Evolutionary conservation across 2,888 invertebrate species (phyloP).

Genomic region (Argyresthia goedartella): DNA sequence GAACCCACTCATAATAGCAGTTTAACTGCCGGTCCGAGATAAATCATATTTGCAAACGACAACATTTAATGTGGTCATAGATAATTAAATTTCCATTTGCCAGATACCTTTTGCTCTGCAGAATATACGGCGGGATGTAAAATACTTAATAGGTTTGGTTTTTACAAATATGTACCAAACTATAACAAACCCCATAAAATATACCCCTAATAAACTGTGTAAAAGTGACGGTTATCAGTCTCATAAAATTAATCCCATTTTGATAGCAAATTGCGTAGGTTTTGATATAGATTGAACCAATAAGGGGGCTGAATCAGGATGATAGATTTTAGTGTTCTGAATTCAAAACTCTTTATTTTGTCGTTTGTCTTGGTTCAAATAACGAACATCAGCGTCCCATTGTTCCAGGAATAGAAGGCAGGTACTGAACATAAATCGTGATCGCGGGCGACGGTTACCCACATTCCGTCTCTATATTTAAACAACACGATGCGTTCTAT

Average conservation of each 20-base stretch:
- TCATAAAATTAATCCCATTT: too few species aligned
- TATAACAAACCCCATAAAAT: too few species aligned
- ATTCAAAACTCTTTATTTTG: too few species aligned
- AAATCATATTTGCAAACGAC: conserved; percentile 3
- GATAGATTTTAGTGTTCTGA: too few species aligned
- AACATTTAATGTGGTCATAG: neutral
- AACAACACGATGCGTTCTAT: conserved; percentile 16
- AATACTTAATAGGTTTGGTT: too few species aligned
- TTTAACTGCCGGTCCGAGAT: neutral
- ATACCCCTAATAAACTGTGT: too few species aligned
- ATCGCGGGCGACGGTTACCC: conserved; percentile 26
- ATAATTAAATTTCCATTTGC: conserved; percentile 3
- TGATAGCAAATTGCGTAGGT: too few species aligned
- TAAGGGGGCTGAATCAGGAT: too few species aligned
- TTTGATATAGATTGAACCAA: too few species aligned
- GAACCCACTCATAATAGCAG: neutral
- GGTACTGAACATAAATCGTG: conserved; percentile 32
- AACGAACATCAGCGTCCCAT: conserved; percentile 16
- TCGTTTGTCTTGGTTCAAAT: conserved; percentile 13
- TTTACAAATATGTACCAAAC: too few species aligned
- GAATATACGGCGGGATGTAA: neutral
- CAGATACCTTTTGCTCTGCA: neutral
- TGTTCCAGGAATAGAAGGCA: conserved; percentile 32
- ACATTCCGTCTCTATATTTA: conserved; percentile 24
- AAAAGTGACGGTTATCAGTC: too few species aligned